Evolutionary conservation across 2,797 vertebrate species (phyloP).

Genomic region (Lophotriccus pileatus): DNA sequence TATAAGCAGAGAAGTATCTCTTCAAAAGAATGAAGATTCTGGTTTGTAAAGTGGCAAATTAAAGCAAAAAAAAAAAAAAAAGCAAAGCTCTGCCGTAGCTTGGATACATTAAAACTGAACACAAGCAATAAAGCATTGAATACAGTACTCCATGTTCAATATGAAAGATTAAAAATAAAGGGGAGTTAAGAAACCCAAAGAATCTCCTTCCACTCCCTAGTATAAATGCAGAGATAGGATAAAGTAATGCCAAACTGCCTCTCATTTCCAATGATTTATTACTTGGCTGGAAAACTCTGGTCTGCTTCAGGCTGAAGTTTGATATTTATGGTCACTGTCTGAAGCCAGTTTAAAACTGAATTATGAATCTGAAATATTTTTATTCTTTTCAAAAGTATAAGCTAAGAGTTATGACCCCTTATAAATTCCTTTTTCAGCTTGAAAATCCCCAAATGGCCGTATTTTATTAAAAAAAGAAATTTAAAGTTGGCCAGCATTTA

Average conservation of each 20-base stretch:
- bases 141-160: neutral
- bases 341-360: slow-evolving; percentile 16
- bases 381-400: neutral
- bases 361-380: neutral
- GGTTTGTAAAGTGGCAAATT: neutral
- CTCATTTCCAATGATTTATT: neutral
- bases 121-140: neutral
- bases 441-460: neutral
- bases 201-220: neutral
- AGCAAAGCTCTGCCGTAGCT: neutral
- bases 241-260: neutral
- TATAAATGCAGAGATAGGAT: neutral
- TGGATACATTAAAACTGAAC: neutral
- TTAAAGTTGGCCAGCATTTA: neutral
- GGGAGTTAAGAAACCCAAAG: neutral
- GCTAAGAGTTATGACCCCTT: neutral
- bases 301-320: neutral
- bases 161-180: neutral
- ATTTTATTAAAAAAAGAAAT: neutral
- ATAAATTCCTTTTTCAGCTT: neutral
- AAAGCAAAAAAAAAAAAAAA: neutral
- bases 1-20: neutral
- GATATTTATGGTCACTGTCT: slow-evolving; percentile 6
- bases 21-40: neutral
- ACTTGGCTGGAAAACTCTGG: neutral